Evolutionary conservation across 2,797 vertebrate genomes (phyloP).

Genomic region (Xerus rutilus): DNA sequence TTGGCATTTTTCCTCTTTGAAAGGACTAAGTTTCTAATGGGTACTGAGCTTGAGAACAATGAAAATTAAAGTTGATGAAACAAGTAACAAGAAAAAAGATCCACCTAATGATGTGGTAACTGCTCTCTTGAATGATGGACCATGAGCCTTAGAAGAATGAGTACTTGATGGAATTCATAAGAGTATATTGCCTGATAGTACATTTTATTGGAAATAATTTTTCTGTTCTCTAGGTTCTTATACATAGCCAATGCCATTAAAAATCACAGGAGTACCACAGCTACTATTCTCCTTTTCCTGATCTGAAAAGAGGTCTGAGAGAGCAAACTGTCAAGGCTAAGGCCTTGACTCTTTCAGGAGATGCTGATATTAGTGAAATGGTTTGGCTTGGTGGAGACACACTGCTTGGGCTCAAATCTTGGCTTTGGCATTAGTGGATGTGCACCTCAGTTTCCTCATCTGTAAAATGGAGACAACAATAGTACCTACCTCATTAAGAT

Average conservation of each 20-base stretch:
- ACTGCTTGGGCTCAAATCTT: not conserved
- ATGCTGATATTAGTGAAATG: not conserved
- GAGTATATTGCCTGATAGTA: not conserved
- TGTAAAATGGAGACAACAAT: not conserved
- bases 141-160: not conserved
- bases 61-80: constrained; percentile 38
- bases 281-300: not conserved
- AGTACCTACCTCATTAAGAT: not conserved
- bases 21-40: constrained; percentile 38
- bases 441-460: constrained; percentile 29
- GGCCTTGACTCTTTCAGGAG: not conserved
- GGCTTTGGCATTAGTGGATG: constrained; percentile 1
- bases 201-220: constrained; percentile 37
- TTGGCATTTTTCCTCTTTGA: not conserved
- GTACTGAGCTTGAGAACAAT: constrained; percentile 4
- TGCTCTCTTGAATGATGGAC: constrained; percentile 5
- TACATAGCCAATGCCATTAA: constrained; percentile 34
- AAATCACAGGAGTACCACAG: constrained; percentile 19
- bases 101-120: not conserved
- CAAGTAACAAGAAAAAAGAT: constrained; percentile 43
- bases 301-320: constrained; percentile 31
- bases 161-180: constrained; percentile 17
- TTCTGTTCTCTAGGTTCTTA: not conserved
- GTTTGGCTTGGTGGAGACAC: not conserved
- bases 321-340: not conserved